These are phyloP conservation scores for Liparis tanakae DNA, from an alignment of 2,797 vertebrate species.

Conservation along the genomic window DNA sequence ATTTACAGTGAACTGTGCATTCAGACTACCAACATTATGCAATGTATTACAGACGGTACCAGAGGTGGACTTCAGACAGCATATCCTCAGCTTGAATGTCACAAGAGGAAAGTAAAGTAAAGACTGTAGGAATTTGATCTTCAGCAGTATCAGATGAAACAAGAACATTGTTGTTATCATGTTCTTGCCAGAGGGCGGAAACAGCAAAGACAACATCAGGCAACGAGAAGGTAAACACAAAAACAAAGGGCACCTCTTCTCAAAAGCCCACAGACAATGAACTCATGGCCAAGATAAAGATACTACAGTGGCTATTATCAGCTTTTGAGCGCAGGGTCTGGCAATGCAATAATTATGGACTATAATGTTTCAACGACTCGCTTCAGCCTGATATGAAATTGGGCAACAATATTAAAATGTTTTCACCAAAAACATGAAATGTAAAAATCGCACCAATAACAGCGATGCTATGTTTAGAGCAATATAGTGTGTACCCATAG, in stretches of 20 bases:
- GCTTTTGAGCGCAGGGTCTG: constrained; percentile 23
- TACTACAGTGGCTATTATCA: constrained; percentile 29
- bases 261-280: constrained; percentile 26
- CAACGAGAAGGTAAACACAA: constrained; percentile 52
- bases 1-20: background rate
- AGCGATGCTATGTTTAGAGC: background rate
- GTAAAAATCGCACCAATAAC: background rate
- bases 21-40: background rate
- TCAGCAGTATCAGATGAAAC: constrained; percentile 57
- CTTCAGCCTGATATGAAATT: background rate
- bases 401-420: background rate
- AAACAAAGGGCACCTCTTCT: constrained; percentile 52
- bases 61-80: constrained; percentile 5
- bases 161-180: constrained; percentile 44
- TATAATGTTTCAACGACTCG: constrained; percentile 5
- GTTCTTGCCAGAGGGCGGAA: constrained; percentile 42
- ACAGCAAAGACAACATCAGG: constrained; percentile 53
- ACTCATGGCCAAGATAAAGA: constrained; percentile 40
- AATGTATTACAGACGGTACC: background rate
- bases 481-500: too few species aligned
- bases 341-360: constrained; percentile 10
- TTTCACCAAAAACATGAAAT: background rate
- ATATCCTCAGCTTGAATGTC: constrained; percentile 35
- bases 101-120: constrained; percentile 26
- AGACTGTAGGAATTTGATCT: constrained; percentile 9